A percentile compares a stretch with the other conserved stretches of the same genome.
Evolutionary conservation across 35 echinoderm and acorn worm genomes (phyloP).

Genomic region (Diadema setosum): DNA sequence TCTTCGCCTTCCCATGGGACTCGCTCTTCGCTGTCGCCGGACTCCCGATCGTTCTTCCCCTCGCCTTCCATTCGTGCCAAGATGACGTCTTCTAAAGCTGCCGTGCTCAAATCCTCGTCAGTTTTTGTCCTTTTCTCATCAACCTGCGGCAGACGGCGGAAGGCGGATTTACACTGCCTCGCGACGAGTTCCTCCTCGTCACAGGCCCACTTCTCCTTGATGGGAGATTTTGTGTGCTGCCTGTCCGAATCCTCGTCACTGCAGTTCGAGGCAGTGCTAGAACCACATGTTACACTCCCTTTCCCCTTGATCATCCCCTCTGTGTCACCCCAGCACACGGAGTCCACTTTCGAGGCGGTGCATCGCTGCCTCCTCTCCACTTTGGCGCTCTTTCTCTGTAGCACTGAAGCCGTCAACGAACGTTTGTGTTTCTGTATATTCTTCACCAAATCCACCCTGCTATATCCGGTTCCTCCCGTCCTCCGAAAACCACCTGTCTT

Average conservation of each 20-base stretch:
- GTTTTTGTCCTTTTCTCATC: neutral
- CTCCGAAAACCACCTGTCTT: neutral
- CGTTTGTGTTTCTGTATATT: neutral
- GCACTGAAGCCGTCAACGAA: neutral
- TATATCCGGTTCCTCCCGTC: neutral
- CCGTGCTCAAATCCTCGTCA: neutral
- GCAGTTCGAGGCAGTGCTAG: neutral
- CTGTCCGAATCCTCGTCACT: neutral
- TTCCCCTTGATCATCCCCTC: neutral
- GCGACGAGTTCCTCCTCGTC: neutral
- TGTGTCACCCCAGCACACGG: neutral
- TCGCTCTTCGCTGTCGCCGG: neutral
- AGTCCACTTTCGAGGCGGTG: neutral
- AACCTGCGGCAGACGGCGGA: neutral
- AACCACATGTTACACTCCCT: neutral
- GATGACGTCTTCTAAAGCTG: neutral
- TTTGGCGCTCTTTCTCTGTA: neutral
- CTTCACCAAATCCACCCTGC: slow-evolving; percentile 1
- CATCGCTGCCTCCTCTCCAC: neutral
- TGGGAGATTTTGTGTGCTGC: neutral
- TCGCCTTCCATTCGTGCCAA: neutral
- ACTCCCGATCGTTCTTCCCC: neutral
- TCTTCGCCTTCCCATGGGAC: neutral
- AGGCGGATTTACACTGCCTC: neutral
- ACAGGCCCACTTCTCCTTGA: neutral